Evolutionary conservation across 1,140 invertebrate species (phyloP), one percentile per base, ranked within the genome.

Genomic region (Cotesia chilonis): DNA sequence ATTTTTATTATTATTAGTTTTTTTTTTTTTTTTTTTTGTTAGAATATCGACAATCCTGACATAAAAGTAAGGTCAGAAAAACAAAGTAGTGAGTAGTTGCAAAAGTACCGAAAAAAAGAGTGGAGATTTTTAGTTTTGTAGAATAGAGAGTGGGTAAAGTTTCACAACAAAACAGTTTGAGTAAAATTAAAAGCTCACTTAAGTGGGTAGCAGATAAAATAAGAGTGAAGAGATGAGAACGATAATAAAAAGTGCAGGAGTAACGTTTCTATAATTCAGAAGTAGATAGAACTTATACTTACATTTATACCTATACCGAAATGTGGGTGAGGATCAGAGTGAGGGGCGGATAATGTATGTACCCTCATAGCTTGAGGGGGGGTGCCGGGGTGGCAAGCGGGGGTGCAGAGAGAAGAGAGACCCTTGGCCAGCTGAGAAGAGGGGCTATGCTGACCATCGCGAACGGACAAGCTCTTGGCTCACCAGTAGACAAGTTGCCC

Each of bases 321-420:
- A 6, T 6, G 75, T 72, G 75, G 75, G 72, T 67, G 74, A 76
- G 78, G 79, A 79, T 81, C 77, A 78, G 28, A 28, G 28, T 28
- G 28, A 28, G 80, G 78, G 80, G 76, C 71, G 79, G 75, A 83
- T 85, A 85, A 85, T 84, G 81, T 85, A 85, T 85, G 83, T 85
- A 85, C 83, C 84, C 84, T 82, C 76, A 76, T 76, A 72, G 63
- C 52, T 66, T 67, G 66, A 61, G 52, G 66, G 69, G 69, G 55
- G 47, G 68, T 68, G 64, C 6, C 37, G 38, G 65, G 73, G 71
- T 77, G 60, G 63, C 41, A 68, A 60, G 74, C 64, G 75, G 74
- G 74, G 74, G 66, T 66, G 74, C 51, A 67, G 74, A 73, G 72
- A 77, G 70, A 70, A 69, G 63, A 70, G 74, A 74, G 68, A 75